Percentiles rank a stretch among this genome's conserved stretches.
Evolutionary conservation across 2,797 vertebrate genomes (phyloP).

Genomic region (Pristis pectinata): DNA sequence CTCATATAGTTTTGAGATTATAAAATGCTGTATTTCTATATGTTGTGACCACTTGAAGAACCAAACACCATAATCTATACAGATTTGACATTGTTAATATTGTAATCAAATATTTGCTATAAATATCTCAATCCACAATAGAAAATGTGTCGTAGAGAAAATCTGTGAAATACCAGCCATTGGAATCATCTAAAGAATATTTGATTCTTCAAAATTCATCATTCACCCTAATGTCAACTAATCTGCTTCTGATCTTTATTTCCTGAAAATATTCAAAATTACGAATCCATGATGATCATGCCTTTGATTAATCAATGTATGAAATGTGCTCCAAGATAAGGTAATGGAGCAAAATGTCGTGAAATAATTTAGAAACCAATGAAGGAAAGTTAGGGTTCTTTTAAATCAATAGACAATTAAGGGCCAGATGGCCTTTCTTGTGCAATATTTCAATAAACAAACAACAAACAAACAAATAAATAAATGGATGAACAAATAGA

Average conservation of each 20-base stretch:
- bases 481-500: no score
- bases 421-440: neutral
- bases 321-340: neutral
- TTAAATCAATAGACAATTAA: neutral
- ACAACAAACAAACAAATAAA: no score
- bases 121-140: neutral
- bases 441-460: neutral
- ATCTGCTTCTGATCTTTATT: neutral
- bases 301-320: neutral
- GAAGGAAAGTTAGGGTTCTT: neutral
- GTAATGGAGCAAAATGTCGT: neutral
- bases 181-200: neutral
- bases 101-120: neutral
- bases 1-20: neutral
- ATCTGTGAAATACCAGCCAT: neutral
- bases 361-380: neutral
- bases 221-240: neutral
- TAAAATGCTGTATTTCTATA: neutral
- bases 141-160: neutral
- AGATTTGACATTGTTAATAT: neutral
- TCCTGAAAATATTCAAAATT: neutral
- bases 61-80: neutral
- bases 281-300: neutral
- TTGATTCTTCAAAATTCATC: neutral
- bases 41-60: neutral